Conservation (phyloP, 2,797 vertebrate species). For the Lates japonicus region DNA sequence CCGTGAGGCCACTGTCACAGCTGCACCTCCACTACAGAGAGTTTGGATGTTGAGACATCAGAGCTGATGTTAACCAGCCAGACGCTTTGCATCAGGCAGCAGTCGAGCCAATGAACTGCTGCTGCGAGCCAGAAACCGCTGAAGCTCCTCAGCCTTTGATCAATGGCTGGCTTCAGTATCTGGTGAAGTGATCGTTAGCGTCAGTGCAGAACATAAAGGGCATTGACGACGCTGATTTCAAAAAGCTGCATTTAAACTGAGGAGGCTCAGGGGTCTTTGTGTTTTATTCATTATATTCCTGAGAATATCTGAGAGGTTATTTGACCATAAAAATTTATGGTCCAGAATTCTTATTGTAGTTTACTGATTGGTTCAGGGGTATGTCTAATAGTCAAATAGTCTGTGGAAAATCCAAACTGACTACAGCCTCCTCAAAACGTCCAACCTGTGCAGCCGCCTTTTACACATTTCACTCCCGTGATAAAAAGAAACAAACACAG, state of each 20-base stretch:
- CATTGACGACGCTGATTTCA: neutral
- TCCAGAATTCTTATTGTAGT: too few species aligned
- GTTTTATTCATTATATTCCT: too few species aligned
- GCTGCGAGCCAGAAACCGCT: neutral
- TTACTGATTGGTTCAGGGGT: too few species aligned
- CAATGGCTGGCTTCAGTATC: conserved; percentile 20
- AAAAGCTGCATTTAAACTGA: too few species aligned
- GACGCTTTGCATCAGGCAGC: conserved; percentile 31
- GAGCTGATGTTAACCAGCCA: conserved; percentile 8
- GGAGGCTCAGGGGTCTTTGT: too few species aligned
- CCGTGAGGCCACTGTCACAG: too few species aligned
- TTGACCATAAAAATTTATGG: too few species aligned
- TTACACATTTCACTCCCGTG: neutral
- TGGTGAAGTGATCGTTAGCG: conserved; percentile 18
- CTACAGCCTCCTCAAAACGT: neutral
- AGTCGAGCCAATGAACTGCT: conserved; percentile 28
- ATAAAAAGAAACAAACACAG: neutral
- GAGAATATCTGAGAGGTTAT: too few species aligned
- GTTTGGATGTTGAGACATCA: neutral
- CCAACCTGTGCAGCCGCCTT: neutral
- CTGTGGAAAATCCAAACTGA: too few species aligned
- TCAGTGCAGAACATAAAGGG: neutral
- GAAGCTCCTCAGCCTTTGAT: conserved; percentile 33
- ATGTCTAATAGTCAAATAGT: too few species aligned
- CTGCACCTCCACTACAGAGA: neutral